Evolutionary conservation across 2,113 vertebrate species (phyloP).

Genomic region (mouse (Mus musculus)): GRCm39 chr3:142573001-142573500

Average conservation of each 20-base stretch:
- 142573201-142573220: conserved; percentile 21
- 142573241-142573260: conserved; percentile 51
- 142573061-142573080: conserved; percentile 22
- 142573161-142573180: conserved; percentile 33
- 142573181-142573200: neutral
- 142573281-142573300: neutral
- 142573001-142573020: neutral
- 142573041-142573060: neutral
- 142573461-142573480: neutral
- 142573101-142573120: neutral
- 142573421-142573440: conserved; percentile 33
- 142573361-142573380: too few relatives aligned
- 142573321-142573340: too few relatives aligned
- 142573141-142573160: conserved; percentile 14
- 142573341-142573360: too few relatives aligned
- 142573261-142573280: conserved; percentile 46
- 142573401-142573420: neutral
- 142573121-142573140: conserved; percentile 31
- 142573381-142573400: neutral
- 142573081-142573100: neutral
- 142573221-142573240: neutral
- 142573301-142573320: neutral
- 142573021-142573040: conserved; percentile 23
- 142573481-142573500: conserved; percentile 29
- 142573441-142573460: neutral